Conservation (phyloP, 1,140 invertebrate genomes). For the Zophobas morio region DNA sequence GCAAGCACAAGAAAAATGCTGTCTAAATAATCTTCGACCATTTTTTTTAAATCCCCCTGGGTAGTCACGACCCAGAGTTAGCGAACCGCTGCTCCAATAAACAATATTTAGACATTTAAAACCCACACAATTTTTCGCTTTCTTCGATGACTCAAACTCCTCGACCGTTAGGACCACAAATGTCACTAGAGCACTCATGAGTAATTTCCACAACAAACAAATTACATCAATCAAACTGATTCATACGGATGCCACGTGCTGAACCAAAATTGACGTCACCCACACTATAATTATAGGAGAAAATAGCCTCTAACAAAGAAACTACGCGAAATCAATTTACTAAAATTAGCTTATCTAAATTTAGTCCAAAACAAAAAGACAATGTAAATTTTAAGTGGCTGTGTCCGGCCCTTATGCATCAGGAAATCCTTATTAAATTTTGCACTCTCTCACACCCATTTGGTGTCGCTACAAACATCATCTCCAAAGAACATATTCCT, state of each 20-base stretch:
- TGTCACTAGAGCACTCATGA: not conserved
- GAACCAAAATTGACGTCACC: not conserved
- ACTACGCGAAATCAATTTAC: not conserved
- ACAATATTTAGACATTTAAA: not conserved
- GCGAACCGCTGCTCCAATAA: too few relatives aligned
- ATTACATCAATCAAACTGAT: not conserved
- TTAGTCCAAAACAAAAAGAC: not conserved
- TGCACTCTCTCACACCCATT: not conserved
- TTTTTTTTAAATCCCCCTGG: too few relatives aligned
- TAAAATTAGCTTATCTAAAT: not conserved
- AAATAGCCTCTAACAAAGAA: not conserved
- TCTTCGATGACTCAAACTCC: not conserved
- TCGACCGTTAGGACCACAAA: not conserved
- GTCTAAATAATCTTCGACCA: too few relatives aligned
- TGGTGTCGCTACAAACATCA: not conserved
- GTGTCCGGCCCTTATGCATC: constrained; percentile 21
- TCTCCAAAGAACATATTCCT: too few relatives aligned
- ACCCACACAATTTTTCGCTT: not conserved
- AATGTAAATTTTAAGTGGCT: constrained; percentile 19
- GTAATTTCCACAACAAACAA: constrained; percentile 1
- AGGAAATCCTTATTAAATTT: constrained; percentile 41
- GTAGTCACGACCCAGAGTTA: too few relatives aligned
- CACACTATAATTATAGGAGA: not conserved
- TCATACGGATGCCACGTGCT: not conserved
- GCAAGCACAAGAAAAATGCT: too few relatives aligned